phyloP scores from a whole-genome alignment of 2,888 invertebrate genomes.

The Erannis defoliaria region DNA sequence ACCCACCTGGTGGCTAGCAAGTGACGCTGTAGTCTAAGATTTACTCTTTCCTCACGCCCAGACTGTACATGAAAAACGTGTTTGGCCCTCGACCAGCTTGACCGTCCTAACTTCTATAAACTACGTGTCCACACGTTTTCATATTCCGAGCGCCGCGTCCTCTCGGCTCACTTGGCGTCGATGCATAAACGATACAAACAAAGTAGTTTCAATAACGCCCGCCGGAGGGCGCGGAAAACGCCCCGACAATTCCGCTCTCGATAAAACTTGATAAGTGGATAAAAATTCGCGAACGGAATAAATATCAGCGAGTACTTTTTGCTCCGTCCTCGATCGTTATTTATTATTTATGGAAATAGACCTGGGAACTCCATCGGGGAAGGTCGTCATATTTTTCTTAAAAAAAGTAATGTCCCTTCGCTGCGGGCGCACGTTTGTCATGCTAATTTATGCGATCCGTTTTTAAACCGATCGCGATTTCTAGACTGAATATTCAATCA shows the following conservation, averaged over 20 bases:
- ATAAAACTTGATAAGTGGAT: slow-evolving; percentile 78
- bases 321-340: slow-evolving; percentile 80
- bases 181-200: slow-evolving; percentile 40
- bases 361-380: slow-evolving; percentile 78
- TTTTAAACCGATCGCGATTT: slow-evolving; percentile 82
- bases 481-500: slow-evolving; percentile 79
- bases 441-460: slow-evolving; percentile 84
- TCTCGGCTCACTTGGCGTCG: slow-evolving; percentile 25
- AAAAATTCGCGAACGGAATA: slow-evolving; percentile 80
- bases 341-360: slow-evolving; percentile 86
- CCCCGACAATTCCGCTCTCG: slow-evolving; percentile 46
- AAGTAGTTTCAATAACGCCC: slow-evolving; percentile 38
- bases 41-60: too few relatives aligned
- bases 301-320: slow-evolving; percentile 79
- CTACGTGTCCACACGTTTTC: background rate
- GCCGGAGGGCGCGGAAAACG: slow-evolving; percentile 33
- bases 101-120: background rate
- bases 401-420: slow-evolving; percentile 80
- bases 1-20: too few relatives aligned
- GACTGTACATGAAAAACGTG: too few relatives aligned
- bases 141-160: slow-evolving; percentile 11
- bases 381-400: slow-evolving; percentile 85
- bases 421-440: slow-evolving; percentile 75
- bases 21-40: too few relatives aligned
- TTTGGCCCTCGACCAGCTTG: too few relatives aligned